Evolutionary conservation across 2,797 vertebrate genomes (phyloP), one percentile per base, ranked within the genome.

Genomic region (Tachyglossus aculeatus): DNA sequence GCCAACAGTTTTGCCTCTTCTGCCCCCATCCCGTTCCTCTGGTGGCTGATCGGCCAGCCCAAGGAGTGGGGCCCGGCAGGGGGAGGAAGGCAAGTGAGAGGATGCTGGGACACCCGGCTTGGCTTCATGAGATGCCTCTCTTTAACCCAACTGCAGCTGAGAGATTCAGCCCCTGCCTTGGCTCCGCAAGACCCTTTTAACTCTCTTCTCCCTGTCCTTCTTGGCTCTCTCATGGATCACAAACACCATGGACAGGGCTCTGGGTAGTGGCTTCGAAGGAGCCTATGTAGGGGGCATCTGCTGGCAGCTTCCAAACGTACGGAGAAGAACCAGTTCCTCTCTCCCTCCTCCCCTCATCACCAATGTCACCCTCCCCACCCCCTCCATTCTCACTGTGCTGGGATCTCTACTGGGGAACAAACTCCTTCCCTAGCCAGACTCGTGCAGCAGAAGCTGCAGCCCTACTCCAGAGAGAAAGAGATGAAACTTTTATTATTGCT

Each of bases 181-280:
- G 82, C 83, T 81, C 86, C 74, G 67, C 69, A 71, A 82, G 77
- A n/a, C 82, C 82, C 38, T 82, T 73, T 86, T 86, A 84, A 86
- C 86, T 83, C 82, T 45, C 80, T 82, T 84, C 68, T 81, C 78
- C 71, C 13, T 31, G 37, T 71, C 25, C 75, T 72, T 83, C 60
- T 51, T 71, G 44, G 43, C 73, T 82, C 72, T 58, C 67, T 78
- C 85, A 85, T 80, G 38, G 29, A 27, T 48, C 25, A 57, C 64
- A 74, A 89, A 89, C 80, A 90, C 80, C 86, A 69, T 24, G 81
- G 83, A 83, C 78, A 90, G 85, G 77, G 73, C 76, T 81, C 89
- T 86, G 77, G 44, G 33, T 34, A 47, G 4, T 14, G 5, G 45
- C 67, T 82, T 59, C 45, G 54, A 63, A 65, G 51, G 47, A 82